phyloP scores from a whole-genome alignment of 2,797 vertebrate genomes.

The Hydrophis major region DNA sequence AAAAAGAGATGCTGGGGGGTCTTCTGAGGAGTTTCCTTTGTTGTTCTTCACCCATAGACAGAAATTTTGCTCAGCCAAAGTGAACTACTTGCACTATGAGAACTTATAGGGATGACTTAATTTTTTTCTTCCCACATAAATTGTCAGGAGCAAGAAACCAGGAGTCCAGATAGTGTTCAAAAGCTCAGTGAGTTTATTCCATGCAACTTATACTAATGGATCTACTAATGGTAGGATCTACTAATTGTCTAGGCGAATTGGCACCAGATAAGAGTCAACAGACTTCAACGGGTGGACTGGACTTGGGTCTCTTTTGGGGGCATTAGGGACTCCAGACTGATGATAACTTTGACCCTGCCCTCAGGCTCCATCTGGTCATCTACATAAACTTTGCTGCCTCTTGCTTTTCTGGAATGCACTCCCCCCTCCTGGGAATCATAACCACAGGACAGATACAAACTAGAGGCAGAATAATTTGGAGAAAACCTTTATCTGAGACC shows the following conservation, averaged over 20 bases:
- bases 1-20: background rate
- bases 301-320: background rate
- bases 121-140: background rate
- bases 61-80: background rate
- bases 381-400: background rate
- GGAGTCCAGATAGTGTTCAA: background rate
- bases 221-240: background rate
- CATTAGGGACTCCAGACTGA: background rate
- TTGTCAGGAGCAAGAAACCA: background rate
- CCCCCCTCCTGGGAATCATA: background rate
- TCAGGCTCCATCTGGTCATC: background rate
- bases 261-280: background rate
- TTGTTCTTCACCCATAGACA: background rate
- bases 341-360: background rate
- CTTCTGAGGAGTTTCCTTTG: background rate
- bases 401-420: background rate
- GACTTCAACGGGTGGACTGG: background rate
- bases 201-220: background rate
- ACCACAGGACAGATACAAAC: background rate
- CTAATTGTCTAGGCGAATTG: background rate
- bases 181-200: background rate
- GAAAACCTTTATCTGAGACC: background rate
- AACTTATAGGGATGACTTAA: background rate
- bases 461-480: background rate
- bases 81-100: background rate